phyloP scores from a whole-genome alignment of 2,888 invertebrate species.

The Malthinus flaveolus region DNA sequence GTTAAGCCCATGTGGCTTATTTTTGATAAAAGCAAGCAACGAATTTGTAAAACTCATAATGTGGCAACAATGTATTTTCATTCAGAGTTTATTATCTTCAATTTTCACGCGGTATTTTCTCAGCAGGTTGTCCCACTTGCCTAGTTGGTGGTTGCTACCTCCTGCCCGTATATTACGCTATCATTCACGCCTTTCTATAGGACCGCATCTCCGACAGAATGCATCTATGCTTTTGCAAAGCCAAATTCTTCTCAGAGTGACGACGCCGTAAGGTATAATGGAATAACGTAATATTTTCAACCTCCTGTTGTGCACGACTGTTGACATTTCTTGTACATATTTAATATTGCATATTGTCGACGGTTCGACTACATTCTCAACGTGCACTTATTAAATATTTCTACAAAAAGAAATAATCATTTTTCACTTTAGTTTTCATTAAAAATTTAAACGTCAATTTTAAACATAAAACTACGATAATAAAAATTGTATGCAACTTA shows the following conservation, averaged over 20 bases:
- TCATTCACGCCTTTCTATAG: slow-evolving; percentile 41
- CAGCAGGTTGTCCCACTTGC: slow-evolving; percentile 38
- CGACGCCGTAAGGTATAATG: slow-evolving; percentile 36
- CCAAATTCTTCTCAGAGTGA: slow-evolving; percentile 40
- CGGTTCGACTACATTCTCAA: neutral
- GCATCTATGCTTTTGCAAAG: slow-evolving; percentile 41
- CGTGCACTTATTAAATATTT: too few relatives aligned
- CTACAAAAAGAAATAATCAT: too few relatives aligned
- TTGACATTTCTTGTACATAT: slow-evolving; percentile 7
- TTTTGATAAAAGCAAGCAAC: too few relatives aligned
- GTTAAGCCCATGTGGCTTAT: too few relatives aligned
- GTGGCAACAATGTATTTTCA: slow-evolving; percentile 29
- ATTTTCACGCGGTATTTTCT: slow-evolving; percentile 45
- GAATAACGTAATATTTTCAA: slow-evolving; percentile 39
- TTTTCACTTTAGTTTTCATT: too few relatives aligned
- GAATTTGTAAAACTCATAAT: too few relatives aligned
- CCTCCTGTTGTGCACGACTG: slow-evolving; percentile 28
- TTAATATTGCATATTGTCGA: slow-evolving; percentile 1
- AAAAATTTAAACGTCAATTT: too few relatives aligned
- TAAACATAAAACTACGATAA: too few relatives aligned
- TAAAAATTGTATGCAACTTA: too few relatives aligned
- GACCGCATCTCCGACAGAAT: slow-evolving; percentile 35
- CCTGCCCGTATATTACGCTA: slow-evolving; percentile 46
- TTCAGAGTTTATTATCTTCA: slow-evolving; percentile 41
- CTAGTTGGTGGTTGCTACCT: slow-evolving; percentile 40